Conservation (phyloP, 2,888 invertebrate species). For the Ornithoptera priamus region DNA sequence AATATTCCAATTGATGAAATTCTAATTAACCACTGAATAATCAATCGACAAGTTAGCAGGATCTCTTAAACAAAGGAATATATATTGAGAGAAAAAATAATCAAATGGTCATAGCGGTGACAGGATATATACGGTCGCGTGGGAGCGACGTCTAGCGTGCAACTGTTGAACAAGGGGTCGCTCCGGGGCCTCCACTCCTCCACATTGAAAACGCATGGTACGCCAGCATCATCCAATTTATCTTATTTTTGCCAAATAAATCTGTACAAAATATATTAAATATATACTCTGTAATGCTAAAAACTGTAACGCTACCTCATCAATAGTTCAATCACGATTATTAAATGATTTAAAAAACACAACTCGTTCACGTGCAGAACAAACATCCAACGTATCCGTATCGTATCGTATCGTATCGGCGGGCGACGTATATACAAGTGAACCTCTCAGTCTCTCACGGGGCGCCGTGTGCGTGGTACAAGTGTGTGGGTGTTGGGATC, state of each 20-base stretch:
- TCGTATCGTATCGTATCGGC: conserved; percentile 39
- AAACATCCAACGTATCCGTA: conserved; percentile 61
- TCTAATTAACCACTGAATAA: conserved; percentile 78
- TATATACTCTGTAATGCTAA: conserved; percentile 81
- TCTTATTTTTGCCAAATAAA: conserved; percentile 78
- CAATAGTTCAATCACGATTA: conserved; percentile 79
- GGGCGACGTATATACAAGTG: conserved; percentile 71
- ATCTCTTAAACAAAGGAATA: conserved; percentile 79
- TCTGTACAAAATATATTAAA: conserved; percentile 82
- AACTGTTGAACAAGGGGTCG: conserved; percentile 59
- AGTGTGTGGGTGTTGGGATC: conserved; percentile 66
- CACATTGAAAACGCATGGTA: conserved; percentile 77
- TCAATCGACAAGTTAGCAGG: conserved; percentile 76
- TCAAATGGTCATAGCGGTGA: conserved; percentile 47
- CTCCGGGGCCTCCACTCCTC: conserved; percentile 69
- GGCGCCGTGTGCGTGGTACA: conserved; percentile 64
- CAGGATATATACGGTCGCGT: conserved; percentile 42
- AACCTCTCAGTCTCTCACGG: conserved; percentile 52
- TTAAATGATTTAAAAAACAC: conserved; percentile 79
- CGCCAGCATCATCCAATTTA: conserved; percentile 81
- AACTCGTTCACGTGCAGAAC: conserved; percentile 77
- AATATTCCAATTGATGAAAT: conserved; percentile 75
- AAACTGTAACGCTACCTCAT: conserved; percentile 79
- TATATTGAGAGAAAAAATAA: conserved; percentile 64
- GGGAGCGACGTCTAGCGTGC: conserved; percentile 47